These are phyloP conservation scores for Megaceryle torquata DNA, from an alignment of 2,113 vertebrate genomes.

Conservation along the genomic window DNA sequence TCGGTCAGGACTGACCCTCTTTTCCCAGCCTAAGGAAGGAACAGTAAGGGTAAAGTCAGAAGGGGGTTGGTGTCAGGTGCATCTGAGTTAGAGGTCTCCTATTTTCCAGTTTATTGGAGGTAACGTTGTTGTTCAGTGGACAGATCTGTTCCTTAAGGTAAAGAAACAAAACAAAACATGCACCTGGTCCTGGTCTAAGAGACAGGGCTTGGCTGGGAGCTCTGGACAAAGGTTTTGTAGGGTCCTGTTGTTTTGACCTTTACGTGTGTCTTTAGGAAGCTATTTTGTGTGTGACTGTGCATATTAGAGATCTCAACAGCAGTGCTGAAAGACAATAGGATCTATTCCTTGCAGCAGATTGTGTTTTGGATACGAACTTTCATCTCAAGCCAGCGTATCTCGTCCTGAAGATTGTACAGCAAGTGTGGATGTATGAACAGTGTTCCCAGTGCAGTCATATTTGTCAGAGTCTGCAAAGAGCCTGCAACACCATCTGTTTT, in stretches of 20 bases:
- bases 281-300: not conserved
- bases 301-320: not conserved
- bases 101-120: not conserved
- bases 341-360: not conserved
- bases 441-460: not conserved
- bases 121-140: not conserved
- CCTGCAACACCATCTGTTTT: conserved; percentile 50
- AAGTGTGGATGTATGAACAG: not conserved
- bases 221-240: not conserved
- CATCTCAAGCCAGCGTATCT: not conserved
- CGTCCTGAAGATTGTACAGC: not conserved
- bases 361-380: not conserved
- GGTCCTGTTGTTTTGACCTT: not conserved
- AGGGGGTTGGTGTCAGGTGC: not conserved
- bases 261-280: not conserved
- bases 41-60: not conserved
- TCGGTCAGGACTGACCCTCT: not conserved
- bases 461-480: conserved; percentile 51
- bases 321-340: not conserved
- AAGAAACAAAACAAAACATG: not conserved
- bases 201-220: not conserved
- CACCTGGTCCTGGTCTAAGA: not conserved
- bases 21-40: not conserved
- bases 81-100: not conserved
- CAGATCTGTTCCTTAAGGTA: not conserved